Base-by-base conservation (phyloP, 2,797 vertebrate genomes). In the Scleropages formosus region DNA sequence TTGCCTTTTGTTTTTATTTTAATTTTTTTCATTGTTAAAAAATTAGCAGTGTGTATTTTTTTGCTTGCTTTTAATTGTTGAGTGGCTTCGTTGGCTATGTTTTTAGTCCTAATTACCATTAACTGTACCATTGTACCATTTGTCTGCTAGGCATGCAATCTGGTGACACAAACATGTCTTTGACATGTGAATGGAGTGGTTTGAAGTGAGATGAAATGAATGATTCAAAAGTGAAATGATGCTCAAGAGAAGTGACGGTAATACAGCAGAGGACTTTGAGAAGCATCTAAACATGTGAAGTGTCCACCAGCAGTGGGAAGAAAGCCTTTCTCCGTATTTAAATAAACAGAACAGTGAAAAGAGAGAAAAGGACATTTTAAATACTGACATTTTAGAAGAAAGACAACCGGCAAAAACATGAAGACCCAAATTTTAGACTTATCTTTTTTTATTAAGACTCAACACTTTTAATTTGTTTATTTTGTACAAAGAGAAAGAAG, bases 361-460 rank as follows among this genome's bases (percentile, higher is more conserved):
- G 12, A 8, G 3, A 20, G 24, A 27, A 31, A 39, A 70, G 16
- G 16, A 31, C 4, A 26, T 56, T 47, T 46, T 56, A 24, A 71
- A 58, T 12, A 27, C 18, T 61, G 12, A 56, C 53, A 39, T 39
- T 39, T 39, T 20, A 16, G 63, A 44, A 72, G 46, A 27, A 68
- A 78, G 47, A 59, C 74, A 78, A 51, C 22, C 7, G 74, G 72
- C 84, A 78, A 85, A 31, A 59, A 62, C 15, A 77, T 61, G 8
- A 79, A 83, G 76, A 88, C 78, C 77, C 79, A 16, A 56, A 39
- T 70, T 74, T 71, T 85, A 88, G 88, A 88, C 87, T 87, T 89
- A 87, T 77, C 83, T 86, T 88, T 88, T 85, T 91, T 93, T 92
- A 92, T 90, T 91, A 91, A 93, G 92, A 91, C 90, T 91, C 89